A percentile compares a stretch with the other conserved stretches of the same genome.
Evolutionary conservation across 2,888 invertebrate genomes (phyloP).

Genomic region (Linyphia triangularis): DNA sequence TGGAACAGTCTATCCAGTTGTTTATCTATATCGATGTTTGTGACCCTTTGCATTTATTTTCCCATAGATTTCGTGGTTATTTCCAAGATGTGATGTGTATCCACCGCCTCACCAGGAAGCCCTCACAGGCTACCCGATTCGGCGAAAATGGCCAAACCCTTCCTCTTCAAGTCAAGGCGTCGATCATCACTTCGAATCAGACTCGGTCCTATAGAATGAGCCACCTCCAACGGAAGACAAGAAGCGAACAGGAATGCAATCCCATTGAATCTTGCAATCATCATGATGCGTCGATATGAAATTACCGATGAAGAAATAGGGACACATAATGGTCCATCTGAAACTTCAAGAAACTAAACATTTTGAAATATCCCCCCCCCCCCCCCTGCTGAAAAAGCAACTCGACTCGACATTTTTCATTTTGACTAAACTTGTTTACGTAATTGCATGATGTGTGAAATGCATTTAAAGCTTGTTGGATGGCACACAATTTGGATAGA

Average conservation of each 20-base stretch:
- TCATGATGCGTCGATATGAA: constrained; percentile 4
- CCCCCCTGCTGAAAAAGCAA: too few relatives aligned
- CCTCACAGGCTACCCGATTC: not conserved
- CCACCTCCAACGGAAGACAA: not conserved
- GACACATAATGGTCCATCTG: too few relatives aligned
- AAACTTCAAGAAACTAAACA: too few relatives aligned
- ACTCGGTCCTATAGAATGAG: constrained; percentile 59
- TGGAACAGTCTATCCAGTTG: too few relatives aligned
- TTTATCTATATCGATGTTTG: too few relatives aligned
- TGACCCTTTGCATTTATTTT: not conserved
- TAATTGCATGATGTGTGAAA: too few relatives aligned
- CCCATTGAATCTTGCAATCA: not conserved
- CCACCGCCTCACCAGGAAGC: not conserved
- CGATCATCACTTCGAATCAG: constrained; percentile 40
- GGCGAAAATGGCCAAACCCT: constrained; percentile 12
- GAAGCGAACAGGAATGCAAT: not conserved
- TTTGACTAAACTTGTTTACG: too few relatives aligned
- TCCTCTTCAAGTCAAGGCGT: constrained; percentile 22
- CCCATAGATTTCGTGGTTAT: constrained; percentile 56
- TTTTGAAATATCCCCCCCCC: too few relatives aligned
- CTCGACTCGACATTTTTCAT: too few relatives aligned
- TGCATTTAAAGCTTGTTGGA: too few relatives aligned
- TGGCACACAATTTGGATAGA: too few relatives aligned
- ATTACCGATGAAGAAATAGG: too few relatives aligned
- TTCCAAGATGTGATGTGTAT: constrained; percentile 53